Conservation (phyloP, 2,888 invertebrate species). For the Rhimphoctona megacephalus region DNA sequence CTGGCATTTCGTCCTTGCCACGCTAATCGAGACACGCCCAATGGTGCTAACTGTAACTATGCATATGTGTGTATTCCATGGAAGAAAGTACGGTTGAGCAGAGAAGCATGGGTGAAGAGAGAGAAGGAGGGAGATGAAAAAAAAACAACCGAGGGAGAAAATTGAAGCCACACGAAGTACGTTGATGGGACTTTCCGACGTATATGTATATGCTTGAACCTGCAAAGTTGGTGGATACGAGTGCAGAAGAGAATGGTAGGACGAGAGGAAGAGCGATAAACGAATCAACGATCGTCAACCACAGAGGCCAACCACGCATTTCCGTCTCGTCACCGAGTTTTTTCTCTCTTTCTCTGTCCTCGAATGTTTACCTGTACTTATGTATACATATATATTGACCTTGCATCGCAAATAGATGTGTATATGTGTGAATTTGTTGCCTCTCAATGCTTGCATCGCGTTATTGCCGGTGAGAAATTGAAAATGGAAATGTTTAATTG, state of each 20-base stretch:
- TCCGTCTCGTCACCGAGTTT: constrained; percentile 74
- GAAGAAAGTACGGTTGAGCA: neutral
- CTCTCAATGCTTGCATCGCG: constrained; percentile 30
- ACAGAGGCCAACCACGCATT: constrained; percentile 78
- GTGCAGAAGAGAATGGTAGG: constrained; percentile 54
- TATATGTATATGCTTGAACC: constrained; percentile 34
- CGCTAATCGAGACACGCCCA: constrained; percentile 53
- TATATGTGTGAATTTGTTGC: constrained; percentile 4
- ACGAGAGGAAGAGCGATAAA: constrained; percentile 78
- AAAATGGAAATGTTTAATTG: constrained; percentile 84
- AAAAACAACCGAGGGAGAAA: constrained; percentile 51
- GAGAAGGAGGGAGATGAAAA: neutral
- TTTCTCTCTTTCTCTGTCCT: constrained; percentile 58
- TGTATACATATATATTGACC: constrained; percentile 4
- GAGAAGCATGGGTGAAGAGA: neutral
- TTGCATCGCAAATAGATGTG: neutral
- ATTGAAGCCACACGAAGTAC: constrained; percentile 63
- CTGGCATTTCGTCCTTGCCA: constrained; percentile 38
- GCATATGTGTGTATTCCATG: neutral
- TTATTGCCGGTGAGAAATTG: constrained; percentile 80
- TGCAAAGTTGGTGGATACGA: constrained; percentile 40
- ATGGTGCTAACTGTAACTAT: constrained; percentile 7
- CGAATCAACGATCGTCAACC: constrained; percentile 83
- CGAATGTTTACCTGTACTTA: constrained; percentile 35
- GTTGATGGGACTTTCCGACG: constrained; percentile 19